Evolutionary conservation across 2,797 vertebrate species (phyloP).

Genomic region (Gymnoscopelus braueri): DNA sequence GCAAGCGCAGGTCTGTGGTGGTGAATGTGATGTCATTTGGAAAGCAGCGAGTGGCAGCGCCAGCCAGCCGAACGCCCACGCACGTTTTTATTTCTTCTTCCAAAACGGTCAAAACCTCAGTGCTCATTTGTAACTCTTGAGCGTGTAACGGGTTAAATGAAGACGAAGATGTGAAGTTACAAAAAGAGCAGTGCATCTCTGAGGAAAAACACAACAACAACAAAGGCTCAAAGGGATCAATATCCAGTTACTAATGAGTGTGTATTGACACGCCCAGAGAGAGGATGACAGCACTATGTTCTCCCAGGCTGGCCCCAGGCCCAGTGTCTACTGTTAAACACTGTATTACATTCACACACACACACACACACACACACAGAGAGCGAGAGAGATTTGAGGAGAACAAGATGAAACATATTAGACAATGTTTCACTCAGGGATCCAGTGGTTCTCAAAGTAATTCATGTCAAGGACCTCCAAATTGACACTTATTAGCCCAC

Average conservation of each 20-base stretch:
- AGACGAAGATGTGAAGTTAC: no score
- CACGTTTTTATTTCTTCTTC: no score
- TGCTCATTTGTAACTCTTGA: no score
- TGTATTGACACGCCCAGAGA: slow-evolving; percentile 3
- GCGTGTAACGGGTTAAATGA: no score
- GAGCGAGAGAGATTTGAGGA: slow-evolving; percentile 8
- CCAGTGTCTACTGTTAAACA: slow-evolving; percentile 22
- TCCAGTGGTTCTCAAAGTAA: no score
- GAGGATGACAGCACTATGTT: slow-evolving; percentile 21
- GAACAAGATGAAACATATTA: slow-evolving; percentile 35
- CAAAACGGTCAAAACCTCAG: no score
- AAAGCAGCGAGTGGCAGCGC: slow-evolving; percentile 17
- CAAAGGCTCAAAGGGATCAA: background rate
- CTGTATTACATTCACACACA: slow-evolving; percentile 14
- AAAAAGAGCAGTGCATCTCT: no score
- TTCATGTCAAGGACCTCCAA: no score
- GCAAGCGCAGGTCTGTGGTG: slow-evolving; percentile 33
- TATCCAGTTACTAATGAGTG: slow-evolving; percentile 10
- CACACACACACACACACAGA: slow-evolving; percentile 26
- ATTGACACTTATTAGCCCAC: no score
- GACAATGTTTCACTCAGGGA: slow-evolving; percentile 34
- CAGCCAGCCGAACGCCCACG: background rate
- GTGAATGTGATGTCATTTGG: slow-evolving; percentile 26
- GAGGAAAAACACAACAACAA: no score
- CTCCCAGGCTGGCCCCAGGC: slow-evolving; percentile 16